Percentiles rank a stretch among this genome's conserved stretches.
phyloP scores from a whole-genome alignment of 2,888 invertebrate genomes.

The Temnothorax unifasciatus region DNA sequence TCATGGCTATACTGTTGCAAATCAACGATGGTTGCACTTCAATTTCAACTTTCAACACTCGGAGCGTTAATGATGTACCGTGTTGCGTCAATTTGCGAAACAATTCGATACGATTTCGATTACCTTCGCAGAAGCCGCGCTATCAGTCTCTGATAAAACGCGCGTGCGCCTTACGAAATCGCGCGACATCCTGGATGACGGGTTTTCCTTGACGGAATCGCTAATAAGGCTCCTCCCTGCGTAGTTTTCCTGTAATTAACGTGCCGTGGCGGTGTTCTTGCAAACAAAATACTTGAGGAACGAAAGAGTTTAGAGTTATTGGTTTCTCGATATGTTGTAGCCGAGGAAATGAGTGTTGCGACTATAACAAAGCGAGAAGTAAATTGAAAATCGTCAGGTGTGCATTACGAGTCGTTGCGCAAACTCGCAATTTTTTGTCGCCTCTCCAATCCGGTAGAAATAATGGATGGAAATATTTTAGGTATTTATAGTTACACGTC shows the following conservation, averaged over 20 bases:
- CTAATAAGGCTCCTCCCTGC: neutral
- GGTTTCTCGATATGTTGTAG: neutral
- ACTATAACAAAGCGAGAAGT: neutral
- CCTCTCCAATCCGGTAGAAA: neutral
- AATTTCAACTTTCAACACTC: neutral
- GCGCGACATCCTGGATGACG: neutral
- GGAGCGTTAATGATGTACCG: neutral
- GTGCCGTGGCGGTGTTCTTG: neutral
- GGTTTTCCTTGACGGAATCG: constrained; percentile 2
- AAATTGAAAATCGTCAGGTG: neutral
- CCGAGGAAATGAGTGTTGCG: neutral
- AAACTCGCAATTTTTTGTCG: neutral
- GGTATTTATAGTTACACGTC: neutral
- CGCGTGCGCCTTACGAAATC: constrained; percentile 7
- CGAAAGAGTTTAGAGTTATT: neutral
- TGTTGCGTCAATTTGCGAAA: neutral
- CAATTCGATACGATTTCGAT: constrained; percentile 44
- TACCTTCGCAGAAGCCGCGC: constrained; percentile 31
- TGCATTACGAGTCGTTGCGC: constrained; percentile 1
- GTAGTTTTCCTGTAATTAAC: neutral
- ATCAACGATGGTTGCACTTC: neutral
- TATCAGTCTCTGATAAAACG: constrained; percentile 51
- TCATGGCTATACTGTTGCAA: neutral
- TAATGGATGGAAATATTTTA: constrained; percentile 14
- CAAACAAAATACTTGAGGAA: neutral